These are phyloP conservation scores for Hyperopisus bebe DNA, from an alignment of 2,113 vertebrate species.

Conservation along the genomic window DNA sequence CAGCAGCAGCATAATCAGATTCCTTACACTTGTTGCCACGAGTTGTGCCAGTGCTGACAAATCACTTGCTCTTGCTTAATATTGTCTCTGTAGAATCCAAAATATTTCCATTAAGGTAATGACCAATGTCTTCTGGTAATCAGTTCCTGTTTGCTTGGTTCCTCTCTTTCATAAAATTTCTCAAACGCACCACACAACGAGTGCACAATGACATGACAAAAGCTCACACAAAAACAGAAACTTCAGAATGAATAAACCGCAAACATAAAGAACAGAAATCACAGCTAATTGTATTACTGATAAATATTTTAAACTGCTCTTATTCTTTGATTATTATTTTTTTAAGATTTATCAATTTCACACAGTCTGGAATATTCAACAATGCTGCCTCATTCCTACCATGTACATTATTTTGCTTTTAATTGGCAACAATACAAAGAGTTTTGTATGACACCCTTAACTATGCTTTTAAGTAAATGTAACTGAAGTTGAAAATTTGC, in stretches of 20 bases:
- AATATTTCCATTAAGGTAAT: neutral
- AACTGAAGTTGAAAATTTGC: neutral
- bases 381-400: neutral
- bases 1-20: neutral
- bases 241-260: neutral
- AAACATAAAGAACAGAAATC: neutral
- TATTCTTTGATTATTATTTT: neutral
- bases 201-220: neutral
- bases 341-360: neutral
- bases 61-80: neutral
- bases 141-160: neutral
- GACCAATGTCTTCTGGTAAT: neutral
- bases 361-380: neutral
- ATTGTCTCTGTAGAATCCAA: neutral
- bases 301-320: neutral
- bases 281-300: neutral
- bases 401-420: neutral
- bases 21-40: neutral
- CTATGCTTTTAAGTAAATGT: neutral
- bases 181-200: neutral
- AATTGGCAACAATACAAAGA: neutral
- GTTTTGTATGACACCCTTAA: neutral
- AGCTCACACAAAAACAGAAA: neutral
- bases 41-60: neutral
- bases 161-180: neutral